phyloP scores from a whole-genome alignment of 2,797 vertebrate genomes.

The Ceryle rudis region DNA sequence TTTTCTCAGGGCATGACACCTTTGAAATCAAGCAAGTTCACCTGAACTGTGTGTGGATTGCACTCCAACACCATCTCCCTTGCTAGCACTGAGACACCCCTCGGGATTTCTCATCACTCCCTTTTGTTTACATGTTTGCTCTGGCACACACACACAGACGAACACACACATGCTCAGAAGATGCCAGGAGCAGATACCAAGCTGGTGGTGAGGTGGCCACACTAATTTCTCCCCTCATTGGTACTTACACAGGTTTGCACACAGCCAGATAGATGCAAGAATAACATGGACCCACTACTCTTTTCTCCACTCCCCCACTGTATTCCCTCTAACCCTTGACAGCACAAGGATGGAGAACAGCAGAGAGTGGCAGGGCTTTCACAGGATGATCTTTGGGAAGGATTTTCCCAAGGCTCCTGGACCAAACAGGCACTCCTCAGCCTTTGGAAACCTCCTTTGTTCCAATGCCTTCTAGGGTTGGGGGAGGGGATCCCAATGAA shows the following conservation, averaged over 20 bases:
- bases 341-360: not conserved
- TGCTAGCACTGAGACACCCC: not conserved
- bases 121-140: not conserved
- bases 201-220: not conserved
- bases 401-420: not conserved
- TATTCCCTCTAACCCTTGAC: not conserved
- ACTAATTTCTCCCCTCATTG: not conserved
- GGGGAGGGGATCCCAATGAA: slow-evolving; percentile 38
- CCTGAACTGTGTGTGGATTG: rapidly evolving
- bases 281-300: not conserved
- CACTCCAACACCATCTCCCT: not conserved
- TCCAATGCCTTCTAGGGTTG: not conserved
- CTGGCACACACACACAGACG: not conserved
- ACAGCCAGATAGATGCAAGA: not conserved
- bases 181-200: not conserved
- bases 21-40: not conserved
- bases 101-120: rapidly evolving
- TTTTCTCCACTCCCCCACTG: not conserved
- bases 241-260: not conserved
- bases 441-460: not conserved
- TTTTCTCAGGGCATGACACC: not conserved
- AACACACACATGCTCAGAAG: not conserved
- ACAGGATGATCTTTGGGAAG: not conserved
- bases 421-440: not conserved
- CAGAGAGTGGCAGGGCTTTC: not conserved